A percentile compares a stretch with the other conserved stretches of the same genome.
phyloP scores from a whole-genome alignment of 2,888 invertebrate genomes.

The Ectropis crepuscularia region DNA sequence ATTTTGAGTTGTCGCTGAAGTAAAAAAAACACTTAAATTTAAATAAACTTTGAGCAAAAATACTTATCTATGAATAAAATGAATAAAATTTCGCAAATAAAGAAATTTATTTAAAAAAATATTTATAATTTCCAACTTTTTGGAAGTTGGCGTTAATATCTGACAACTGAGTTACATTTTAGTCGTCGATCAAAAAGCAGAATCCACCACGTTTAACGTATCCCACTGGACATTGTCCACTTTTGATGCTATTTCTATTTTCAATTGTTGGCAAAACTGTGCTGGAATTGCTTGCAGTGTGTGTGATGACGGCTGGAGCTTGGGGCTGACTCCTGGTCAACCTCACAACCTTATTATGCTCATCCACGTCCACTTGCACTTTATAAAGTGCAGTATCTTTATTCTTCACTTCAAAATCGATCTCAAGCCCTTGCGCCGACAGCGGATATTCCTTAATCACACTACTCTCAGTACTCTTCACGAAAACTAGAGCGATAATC shows the following conservation, averaged over 20 bases:
- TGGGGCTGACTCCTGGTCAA: conserved; percentile 13
- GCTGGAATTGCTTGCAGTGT: neutral
- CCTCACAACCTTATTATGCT: conserved; percentile 29
- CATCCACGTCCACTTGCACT: conserved; percentile 38
- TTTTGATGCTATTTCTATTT: conserved; percentile 41
- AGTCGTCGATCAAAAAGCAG: conserved; percentile 51
- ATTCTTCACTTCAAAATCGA: conserved; percentile 37
- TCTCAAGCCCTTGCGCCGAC: conserved; percentile 30
- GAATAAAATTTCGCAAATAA: too few species aligned
- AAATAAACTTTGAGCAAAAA: too few species aligned
- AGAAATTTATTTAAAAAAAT: too few species aligned
- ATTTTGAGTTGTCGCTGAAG: too few species aligned
- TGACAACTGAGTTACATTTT: too few species aligned
- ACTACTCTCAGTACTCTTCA: conserved; percentile 12
- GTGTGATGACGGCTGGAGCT: neutral
- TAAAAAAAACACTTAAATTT: too few species aligned
- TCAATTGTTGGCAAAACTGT: conserved; percentile 36
- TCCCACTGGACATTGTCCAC: conserved; percentile 48
- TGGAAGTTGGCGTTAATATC: too few species aligned
- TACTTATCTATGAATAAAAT: too few species aligned
- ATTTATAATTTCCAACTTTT: too few species aligned
- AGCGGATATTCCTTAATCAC: conserved; percentile 33
- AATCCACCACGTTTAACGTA: conserved; percentile 47
- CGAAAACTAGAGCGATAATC: conserved; percentile 12
- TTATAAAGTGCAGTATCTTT: conserved; percentile 26